Percentiles rank a stretch among this genome's conserved stretches.
Conservation (phyloP, 2,113 vertebrate species). For the Protobothrops flavoviridis region DNA sequence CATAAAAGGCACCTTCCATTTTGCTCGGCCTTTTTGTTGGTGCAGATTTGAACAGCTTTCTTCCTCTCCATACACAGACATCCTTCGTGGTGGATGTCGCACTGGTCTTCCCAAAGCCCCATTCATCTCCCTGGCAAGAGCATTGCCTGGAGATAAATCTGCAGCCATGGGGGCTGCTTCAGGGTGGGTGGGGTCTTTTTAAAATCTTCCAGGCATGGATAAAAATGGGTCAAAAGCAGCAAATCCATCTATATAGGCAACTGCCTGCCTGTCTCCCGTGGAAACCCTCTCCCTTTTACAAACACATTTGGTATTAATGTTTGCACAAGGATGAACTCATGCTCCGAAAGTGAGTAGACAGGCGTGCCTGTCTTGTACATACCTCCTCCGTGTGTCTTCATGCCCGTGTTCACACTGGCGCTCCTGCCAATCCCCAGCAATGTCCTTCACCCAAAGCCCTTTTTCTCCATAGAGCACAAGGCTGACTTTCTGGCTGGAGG, state of each 20-base stretch:
- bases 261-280: not conserved
- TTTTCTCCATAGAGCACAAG: conserved; percentile 47
- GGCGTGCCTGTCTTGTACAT: not conserved
- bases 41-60: conserved; percentile 85
- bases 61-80: conserved; percentile 68
- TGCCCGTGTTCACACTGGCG: not conserved
- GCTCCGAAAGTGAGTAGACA: not conserved
- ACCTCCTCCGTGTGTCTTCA: not conserved
- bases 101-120: conserved; percentile 80
- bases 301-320: conserved; percentile 33
- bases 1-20: conserved; percentile 81
- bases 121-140: conserved; percentile 87
- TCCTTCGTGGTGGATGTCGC: conserved; percentile 73
- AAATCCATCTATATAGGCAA: conserved; percentile 41
- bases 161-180: conserved; percentile 76
- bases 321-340: conserved; percentile 29
- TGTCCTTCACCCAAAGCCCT: not conserved
- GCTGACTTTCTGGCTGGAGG: conserved; percentile 54
- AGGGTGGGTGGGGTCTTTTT: conserved; percentile 76
- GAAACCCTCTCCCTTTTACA: conserved; percentile 16
- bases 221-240: conserved; percentile 73
- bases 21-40: conserved; percentile 83
- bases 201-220: conserved; percentile 69
- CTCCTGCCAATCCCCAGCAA: not conserved
- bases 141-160: conserved; percentile 86